A percentile compares a stretch with the other conserved stretches of the same genome.
These are phyloP conservation scores for Pseudanteris insignis DNA, from an alignment of 2,888 invertebrate genomes.

Conservation along the genomic window DNA sequence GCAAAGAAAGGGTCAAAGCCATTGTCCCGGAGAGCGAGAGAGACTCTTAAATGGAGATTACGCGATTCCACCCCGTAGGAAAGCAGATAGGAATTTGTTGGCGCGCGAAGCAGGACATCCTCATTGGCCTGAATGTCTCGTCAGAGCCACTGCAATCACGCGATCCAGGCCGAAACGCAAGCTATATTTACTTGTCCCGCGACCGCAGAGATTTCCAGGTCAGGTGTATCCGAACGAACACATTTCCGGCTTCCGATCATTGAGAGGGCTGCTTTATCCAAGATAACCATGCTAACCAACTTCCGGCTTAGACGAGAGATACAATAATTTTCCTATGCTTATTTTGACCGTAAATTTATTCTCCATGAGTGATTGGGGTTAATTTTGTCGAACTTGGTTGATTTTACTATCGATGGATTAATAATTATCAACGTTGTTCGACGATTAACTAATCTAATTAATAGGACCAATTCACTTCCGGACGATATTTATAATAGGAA, in stretches of 20 bases:
- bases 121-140: conserved; percentile 60
- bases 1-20: no score
- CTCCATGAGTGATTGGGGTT: no score
- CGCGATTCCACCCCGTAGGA: conserved; percentile 47
- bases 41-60: conserved; percentile 35
- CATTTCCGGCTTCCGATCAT: conserved; percentile 22
- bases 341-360: no score
- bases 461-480: no score
- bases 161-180: conserved; percentile 10
- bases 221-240: conserved; percentile 1
- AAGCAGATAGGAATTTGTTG: conserved; percentile 56
- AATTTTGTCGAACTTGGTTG: no score
- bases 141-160: conserved; percentile 52
- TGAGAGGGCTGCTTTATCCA: conserved; percentile 11
- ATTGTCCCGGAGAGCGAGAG: no score
- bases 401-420: no score
- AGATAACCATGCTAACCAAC: conserved; percentile 10
- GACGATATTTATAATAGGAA: no score
- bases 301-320: conserved; percentile 6
- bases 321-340: no score
- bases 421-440: no score
- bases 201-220: conserved; percentile 4
- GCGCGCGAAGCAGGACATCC: conserved; percentile 56
- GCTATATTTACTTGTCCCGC: conserved; percentile 12
- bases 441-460: no score